Evolutionary conservation across 2,113 vertebrate species (phyloP).

Genomic region (Pseudopodoces humilis): DNA sequence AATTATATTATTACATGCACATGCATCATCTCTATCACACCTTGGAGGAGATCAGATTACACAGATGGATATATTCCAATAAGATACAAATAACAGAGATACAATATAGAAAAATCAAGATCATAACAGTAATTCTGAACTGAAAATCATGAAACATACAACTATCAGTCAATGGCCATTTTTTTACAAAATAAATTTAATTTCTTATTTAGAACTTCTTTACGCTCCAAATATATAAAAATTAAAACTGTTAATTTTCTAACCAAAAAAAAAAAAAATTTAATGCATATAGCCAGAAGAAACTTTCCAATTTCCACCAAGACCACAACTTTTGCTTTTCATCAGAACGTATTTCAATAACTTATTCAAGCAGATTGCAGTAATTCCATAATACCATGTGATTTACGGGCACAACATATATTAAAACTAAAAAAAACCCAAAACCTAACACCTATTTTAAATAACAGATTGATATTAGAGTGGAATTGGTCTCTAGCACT

Average conservation of each 20-base stretch:
- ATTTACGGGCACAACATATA: background rate
- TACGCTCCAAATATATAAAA: background rate
- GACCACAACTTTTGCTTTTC: background rate
- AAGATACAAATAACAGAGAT: background rate
- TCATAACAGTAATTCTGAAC: background rate
- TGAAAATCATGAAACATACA: background rate
- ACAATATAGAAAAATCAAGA: background rate
- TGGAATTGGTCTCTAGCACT: background rate
- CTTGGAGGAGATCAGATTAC: background rate
- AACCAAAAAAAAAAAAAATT: background rate
- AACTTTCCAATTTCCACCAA: background rate
- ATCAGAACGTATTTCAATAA: background rate
- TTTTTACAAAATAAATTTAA: background rate
- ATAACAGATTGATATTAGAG: background rate
- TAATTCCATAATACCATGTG: background rate
- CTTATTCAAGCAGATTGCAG: background rate
- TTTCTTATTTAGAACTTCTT: background rate
- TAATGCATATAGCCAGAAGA: background rate
- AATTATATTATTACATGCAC: background rate
- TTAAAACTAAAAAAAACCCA: background rate
- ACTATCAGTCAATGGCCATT: background rate
- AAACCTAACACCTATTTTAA: background rate
- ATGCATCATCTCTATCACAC: rapidly evolving
- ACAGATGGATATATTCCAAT: background rate
- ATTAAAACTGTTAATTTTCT: background rate